These are phyloP conservation scores for Melanotaenia duboulayi DNA, from an alignment of 2,113 vertebrate species.

Conservation along the genomic window DNA sequence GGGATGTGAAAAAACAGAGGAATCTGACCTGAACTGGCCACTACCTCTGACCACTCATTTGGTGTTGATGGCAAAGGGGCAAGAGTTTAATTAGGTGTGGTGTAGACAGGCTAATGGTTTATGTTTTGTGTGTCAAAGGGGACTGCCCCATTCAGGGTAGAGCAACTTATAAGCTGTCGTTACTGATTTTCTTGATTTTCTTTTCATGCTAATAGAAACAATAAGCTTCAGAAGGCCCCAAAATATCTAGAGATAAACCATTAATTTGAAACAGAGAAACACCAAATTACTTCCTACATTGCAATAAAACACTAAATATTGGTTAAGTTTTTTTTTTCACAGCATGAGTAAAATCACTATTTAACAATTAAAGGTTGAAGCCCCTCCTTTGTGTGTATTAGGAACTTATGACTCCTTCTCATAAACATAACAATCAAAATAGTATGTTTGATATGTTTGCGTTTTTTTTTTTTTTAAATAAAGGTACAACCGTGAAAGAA, in stretches of 20 bases:
- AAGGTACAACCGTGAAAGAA: too few relatives aligned
- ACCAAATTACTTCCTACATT: background rate
- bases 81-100: conserved; percentile 55
- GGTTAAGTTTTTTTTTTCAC: background rate
- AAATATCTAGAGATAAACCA: background rate
- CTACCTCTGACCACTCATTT: conserved; percentile 47
- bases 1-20: conserved; percentile 61
- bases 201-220: background rate
- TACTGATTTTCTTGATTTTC: background rate
- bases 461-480: too few relatives aligned
- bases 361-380: background rate
- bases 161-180: background rate
- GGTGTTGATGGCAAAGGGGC: conserved; percentile 51
- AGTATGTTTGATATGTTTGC: too few relatives aligned
- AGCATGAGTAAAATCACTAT: background rate
- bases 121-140: conserved; percentile 15
- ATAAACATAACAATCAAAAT: too few relatives aligned
- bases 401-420: too few relatives aligned
- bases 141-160: conserved; percentile 7
- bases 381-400: background rate
- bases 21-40: conserved; percentile 71
- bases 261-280: background rate
- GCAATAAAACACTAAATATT: background rate
- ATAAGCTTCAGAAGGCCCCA: background rate
- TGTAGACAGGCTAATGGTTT: conserved; percentile 50